Base-by-base conservation (phyloP, 2,888 invertebrate genomes). In the Leptinotarsa rubiginosa region DNA sequence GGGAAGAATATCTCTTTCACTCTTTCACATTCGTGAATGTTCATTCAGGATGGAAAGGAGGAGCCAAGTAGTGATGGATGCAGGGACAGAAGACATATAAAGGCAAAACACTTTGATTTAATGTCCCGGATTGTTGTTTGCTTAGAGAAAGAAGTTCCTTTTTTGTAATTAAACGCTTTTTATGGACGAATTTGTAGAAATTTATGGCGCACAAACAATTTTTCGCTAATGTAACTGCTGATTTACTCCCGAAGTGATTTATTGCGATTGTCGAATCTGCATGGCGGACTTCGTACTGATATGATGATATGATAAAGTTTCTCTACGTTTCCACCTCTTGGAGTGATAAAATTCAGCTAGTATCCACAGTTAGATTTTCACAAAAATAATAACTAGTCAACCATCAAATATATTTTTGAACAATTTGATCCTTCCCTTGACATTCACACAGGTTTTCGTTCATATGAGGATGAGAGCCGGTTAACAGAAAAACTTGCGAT, bases 31-130 rank as follows among this genome's bases (percentile, higher is more conserved):
- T 75, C 67, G 75, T 66, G 75, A 69, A 75, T 75, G 70, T 70
- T 73, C 70, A 64, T 69, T 67, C 70, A 77, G 78, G 77, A 74
- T 69, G 75, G 75, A 79, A 78, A 85, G 86, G 87, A 85, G 87
- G 87, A 86, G 87, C 85, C 79, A 72, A 80, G 73, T 73, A 76
- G 87, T 87, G 88, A 88, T 87, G 86, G 87, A 88, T 87, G 87
- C 84, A 81, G 84, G 83, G 86, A 86, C 86, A 85, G 84, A 84
- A 86, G 88, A 87, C 87, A 88, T 87, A 87, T 88, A 88, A 88
- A 87, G 87, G 87, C 87, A 87, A 88, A 87, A 88, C 87, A 87
- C 87, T 87, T 87, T 87, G 87, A 88, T 88, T 87, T 88, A 88
- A 86, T 86, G 87, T 86, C 81, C 81, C 72, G 86, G 83, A 85